A percentile compares a stretch with the other conserved stretches of the same genome.
These are phyloP conservation scores for Scolopax bukidnonensis DNA, from an alignment of 2,797 vertebrate genomes.

Conservation along the genomic window DNA sequence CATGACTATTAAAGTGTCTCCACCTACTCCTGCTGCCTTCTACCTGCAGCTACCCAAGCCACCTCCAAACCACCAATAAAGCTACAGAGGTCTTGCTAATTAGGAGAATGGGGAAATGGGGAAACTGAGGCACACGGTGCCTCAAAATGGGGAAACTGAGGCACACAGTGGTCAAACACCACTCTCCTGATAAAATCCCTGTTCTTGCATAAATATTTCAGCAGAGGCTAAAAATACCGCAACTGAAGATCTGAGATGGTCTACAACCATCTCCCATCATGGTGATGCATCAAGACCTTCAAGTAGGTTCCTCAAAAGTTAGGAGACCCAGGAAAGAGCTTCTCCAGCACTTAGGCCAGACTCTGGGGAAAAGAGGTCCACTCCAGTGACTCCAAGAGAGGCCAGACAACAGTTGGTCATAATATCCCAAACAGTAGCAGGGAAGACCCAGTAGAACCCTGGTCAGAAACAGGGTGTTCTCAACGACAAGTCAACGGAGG, in stretches of 20 bases:
- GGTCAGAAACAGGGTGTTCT: not conserved
- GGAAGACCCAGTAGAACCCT: not conserved
- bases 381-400: not conserved
- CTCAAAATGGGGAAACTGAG: not conserved
- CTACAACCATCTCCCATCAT: not conserved
- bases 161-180: not conserved
- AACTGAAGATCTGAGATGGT: not conserved
- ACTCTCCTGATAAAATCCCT: not conserved
- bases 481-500: not conserved
- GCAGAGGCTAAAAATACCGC: not conserved
- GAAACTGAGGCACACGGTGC: not conserved
- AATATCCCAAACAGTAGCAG: not conserved
- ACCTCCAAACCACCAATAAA: not conserved
- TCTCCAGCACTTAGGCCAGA: not conserved
- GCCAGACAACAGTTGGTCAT: not conserved
- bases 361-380: not conserved
- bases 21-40: not conserved
- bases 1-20: not conserved
- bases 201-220: not conserved
- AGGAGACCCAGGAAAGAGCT: not conserved
- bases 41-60: no score
- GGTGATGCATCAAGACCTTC: not conserved
- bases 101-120: not conserved
- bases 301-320: not conserved
- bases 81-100: not conserved